A percentile compares a stretch with the other conserved stretches of the same genome.
Evolutionary conservation across 2,888 invertebrate genomes (phyloP).

Genomic region (Spisula solida): DNA sequence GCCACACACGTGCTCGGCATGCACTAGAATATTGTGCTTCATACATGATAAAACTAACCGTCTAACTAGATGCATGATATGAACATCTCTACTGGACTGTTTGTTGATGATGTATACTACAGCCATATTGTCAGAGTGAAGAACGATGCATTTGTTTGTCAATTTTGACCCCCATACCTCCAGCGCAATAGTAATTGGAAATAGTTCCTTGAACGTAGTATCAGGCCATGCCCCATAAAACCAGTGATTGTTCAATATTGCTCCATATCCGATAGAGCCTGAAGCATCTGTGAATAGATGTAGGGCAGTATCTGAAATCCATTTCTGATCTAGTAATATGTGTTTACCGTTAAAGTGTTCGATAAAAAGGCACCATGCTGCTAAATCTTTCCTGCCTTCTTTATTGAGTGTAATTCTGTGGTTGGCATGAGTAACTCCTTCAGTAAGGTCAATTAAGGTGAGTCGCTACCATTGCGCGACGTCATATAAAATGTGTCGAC

Average conservation of each 20-base stretch:
- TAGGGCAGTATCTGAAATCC: background rate
- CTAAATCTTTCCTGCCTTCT: slow-evolving; percentile 31
- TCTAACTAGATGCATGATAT: too few relatives aligned
- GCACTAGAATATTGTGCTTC: slow-evolving; percentile 58
- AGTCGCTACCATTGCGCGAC: too few relatives aligned
- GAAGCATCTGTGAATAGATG: slow-evolving; percentile 29
- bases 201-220: too few relatives aligned
- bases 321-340: slow-evolving; percentile 32
- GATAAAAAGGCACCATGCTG: slow-evolving; percentile 43
- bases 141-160: slow-evolving; percentile 44
- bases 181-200: slow-evolving; percentile 52
- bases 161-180: slow-evolving; percentile 58
- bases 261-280: slow-evolving; percentile 8
- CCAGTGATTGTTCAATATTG: too few relatives aligned
- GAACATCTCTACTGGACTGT: slow-evolving; percentile 52
- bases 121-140: slow-evolving; percentile 69
- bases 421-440: too few relatives aligned
- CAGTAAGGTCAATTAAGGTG: too few relatives aligned
- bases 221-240: too few relatives aligned
- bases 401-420: too few relatives aligned
- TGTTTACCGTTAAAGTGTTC: too few relatives aligned
- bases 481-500: too few relatives aligned
- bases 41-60: too few relatives aligned
- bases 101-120: slow-evolving; percentile 67
- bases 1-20: slow-evolving; percentile 53